These are phyloP conservation scores for Rhynchomys soricoides DNA, from an alignment of 2,113 vertebrate genomes.

Conservation along the genomic window DNA sequence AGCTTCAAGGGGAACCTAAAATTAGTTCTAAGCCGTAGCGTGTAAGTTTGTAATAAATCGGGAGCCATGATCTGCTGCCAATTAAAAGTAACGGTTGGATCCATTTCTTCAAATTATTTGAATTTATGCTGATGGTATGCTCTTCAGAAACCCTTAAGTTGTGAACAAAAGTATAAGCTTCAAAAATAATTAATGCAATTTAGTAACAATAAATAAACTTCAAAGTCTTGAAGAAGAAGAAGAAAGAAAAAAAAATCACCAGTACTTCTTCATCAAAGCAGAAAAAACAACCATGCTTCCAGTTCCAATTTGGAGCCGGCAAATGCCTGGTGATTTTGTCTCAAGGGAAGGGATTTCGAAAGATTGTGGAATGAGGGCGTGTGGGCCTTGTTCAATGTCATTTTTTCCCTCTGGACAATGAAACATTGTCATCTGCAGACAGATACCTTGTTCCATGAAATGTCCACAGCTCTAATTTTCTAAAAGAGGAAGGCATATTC, in stretches of 20 bases:
- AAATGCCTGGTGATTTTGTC: neutral
- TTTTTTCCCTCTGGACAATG: neutral
- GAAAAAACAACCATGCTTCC: constrained; percentile 32
- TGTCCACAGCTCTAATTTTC: neutral
- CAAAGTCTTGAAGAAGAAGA: neutral
- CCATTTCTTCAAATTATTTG: constrained; percentile 19
- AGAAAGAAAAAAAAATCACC: neutral
- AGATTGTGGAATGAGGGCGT: constrained; percentile 24
- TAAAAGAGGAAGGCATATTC: neutral
- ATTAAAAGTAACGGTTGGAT: constrained; percentile 12
- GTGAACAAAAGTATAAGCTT: constrained; percentile 54
- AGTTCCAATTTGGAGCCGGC: neutral
- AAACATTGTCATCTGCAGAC: neutral
- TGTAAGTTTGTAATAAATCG: constrained; percentile 12
- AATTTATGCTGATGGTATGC: neutral
- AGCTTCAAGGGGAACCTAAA: constrained; percentile 62
- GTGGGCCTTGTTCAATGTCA: neutral
- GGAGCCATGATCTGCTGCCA: constrained; percentile 13
- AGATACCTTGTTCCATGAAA: neutral
- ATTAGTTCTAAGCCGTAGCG: constrained; percentile 30
- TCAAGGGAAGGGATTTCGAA: neutral
- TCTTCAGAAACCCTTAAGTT: neutral
- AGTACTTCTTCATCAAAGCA: constrained; percentile 61
- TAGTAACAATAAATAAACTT: constrained; percentile 49
- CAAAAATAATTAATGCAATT: constrained; percentile 57